Conservation (phyloP, 2,113 vertebrate species). For the Perca fluviatilis region DNA sequence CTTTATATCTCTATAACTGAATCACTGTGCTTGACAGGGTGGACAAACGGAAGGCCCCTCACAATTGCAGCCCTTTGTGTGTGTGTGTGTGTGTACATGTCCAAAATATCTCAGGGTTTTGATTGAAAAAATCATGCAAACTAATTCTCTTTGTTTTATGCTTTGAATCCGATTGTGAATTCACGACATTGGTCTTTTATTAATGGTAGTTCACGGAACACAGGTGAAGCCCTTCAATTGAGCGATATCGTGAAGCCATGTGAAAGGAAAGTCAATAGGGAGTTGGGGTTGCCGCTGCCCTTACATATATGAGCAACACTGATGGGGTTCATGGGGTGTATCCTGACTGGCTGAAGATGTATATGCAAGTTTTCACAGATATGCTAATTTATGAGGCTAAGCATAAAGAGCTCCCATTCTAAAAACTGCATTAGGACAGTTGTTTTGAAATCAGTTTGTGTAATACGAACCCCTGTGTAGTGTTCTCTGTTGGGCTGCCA, state of each 20-base stretch:
- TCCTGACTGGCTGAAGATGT: not conserved
- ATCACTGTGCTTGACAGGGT: not conserved
- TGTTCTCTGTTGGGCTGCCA: conserved; percentile 30
- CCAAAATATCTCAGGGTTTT: not conserved
- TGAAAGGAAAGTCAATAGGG: not conserved
- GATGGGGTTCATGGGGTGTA: not conserved
- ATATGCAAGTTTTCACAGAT: not conserved
- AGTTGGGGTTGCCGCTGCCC: not conserved
- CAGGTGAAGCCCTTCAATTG: not conserved
- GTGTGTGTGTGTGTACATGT: not conserved
- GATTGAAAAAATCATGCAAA: not conserved
- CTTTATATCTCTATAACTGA: conserved; percentile 9
- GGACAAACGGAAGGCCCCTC: not conserved
- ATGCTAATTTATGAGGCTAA: not conserved
- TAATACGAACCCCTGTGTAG: conserved; percentile 3
- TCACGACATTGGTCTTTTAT: not conserved
- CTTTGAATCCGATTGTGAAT: not conserved
- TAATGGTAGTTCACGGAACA: not conserved
- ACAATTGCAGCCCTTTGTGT: not conserved
- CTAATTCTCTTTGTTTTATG: not conserved
- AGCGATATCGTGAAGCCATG: not conserved
- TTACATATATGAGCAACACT: too few species aligned
- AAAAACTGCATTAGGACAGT: not conserved
- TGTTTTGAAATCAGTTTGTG: conserved; percentile 19
- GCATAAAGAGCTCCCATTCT: not conserved